Evolutionary conservation across 2,888 invertebrate genomes (phyloP), one percentile per base, ranked within the genome.

Genomic region (Agrotis ipsilon): DNA sequence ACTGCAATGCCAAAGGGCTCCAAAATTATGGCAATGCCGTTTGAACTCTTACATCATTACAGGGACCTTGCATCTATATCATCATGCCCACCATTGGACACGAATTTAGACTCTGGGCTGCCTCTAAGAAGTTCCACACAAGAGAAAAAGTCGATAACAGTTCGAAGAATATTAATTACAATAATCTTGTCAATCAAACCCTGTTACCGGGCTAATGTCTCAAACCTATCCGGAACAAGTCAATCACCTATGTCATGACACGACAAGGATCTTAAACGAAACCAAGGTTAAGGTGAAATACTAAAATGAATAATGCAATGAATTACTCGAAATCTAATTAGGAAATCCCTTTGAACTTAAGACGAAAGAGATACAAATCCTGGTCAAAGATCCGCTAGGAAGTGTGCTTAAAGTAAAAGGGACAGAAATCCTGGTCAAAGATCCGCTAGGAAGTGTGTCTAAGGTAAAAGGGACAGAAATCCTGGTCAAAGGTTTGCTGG

Each of bases 361-460:
- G 43, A 3, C n/a, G 11, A 58, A 24, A 48, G 0, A n/a, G 1
- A 46, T n/a, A 24, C 21, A 61, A 45, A 49, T 68, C 58, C 45
- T 71, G 71, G 54, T 70, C 59, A 71, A 61, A 57, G 45, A 46
- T 62, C 74, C 55, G 52, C 3, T 18, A 65, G 49, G 67, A 70
- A 61, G 63, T 63, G 24, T 27, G n/a, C 6, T 27, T 27, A 27
- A 27, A 6, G 27, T 4, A 6, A 27, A 27, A 3, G 4, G 6
- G 27, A 27, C 27, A 27, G 3, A 27, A 27, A 27, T 27, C 27
- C 27, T 27, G 27, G 27, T 27, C 27, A 27, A 27, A 27, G 27
- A 27, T 27, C 27, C 6, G 27, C 27, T 27, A 27, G 27, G 27
- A 27, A 27, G 4, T 27, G 3, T 27, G 27, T 27, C 6, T 27